Conservation (phyloP, 2,113 vertebrate genomes). For the Callithrix jacchus region DNA sequence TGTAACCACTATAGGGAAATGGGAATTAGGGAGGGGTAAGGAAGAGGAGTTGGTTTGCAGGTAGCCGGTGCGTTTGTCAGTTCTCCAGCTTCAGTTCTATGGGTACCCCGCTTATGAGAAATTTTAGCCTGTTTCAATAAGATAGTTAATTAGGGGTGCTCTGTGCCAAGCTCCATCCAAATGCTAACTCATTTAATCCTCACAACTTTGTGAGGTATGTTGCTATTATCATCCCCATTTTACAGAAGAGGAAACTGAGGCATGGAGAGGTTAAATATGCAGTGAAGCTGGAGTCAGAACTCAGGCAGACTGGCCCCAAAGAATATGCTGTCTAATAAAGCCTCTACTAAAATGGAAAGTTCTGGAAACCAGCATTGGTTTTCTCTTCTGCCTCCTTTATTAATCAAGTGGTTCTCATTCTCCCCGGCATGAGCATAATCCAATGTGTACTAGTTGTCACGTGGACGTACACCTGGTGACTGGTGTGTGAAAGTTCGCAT, state of each 20-base stretch:
- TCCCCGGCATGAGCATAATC: not conserved
- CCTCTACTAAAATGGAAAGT: not conserved
- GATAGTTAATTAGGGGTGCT: not conserved
- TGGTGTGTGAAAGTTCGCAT: not conserved
- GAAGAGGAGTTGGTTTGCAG: no score
- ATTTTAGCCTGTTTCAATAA: no score
- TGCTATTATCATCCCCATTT: not conserved
- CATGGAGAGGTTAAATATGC: not conserved
- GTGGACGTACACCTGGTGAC: not conserved
- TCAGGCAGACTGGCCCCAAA: not conserved
- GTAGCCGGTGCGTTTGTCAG: no score
- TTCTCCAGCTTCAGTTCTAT: no score
- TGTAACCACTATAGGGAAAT: no score
- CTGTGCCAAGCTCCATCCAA: not conserved
- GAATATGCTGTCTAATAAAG: fast-evolving
- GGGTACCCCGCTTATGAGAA: no score
- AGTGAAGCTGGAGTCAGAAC: not conserved
- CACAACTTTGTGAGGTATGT: not conserved
- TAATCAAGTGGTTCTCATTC: not conserved
- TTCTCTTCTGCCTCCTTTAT: not conserved
- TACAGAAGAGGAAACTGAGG: not conserved
- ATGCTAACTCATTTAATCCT: not conserved
- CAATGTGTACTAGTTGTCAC: not conserved
- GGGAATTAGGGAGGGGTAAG: no score
- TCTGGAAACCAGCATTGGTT: not conserved